Conservation (phyloP, 2,113 vertebrate species). For the Pedionomus torquatus region DNA sequence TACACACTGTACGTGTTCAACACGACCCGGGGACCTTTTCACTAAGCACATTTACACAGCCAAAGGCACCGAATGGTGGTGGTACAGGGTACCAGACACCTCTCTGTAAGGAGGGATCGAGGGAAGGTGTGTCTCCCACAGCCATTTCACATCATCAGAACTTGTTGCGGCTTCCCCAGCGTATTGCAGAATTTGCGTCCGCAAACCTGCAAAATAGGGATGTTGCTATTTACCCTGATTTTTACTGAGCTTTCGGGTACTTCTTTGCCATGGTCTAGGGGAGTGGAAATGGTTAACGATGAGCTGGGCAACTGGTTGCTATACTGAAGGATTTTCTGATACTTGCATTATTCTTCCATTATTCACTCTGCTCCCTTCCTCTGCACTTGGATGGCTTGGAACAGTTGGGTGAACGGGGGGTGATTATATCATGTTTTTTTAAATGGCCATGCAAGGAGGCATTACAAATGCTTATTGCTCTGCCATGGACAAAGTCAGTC, state of each 20-base stretch:
- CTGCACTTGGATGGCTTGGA: background rate
- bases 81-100: background rate
- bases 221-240: background rate
- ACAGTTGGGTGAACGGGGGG: background rate
- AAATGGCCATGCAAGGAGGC: background rate
- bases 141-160: background rate
- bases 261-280: background rate
- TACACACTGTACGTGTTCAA: fast-evolving
- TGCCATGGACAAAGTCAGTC: background rate
- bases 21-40: background rate
- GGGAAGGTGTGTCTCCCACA: background rate
- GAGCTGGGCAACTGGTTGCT: background rate
- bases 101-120: background rate
- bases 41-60: background rate
- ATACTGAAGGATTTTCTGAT: background rate
- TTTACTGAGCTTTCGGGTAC: background rate
- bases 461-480: background rate
- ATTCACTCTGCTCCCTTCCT: background rate
- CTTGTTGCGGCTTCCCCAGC: background rate
- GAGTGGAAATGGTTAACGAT: background rate
- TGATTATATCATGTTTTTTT: background rate
- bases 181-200: background rate
- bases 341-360: background rate
- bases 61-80: background rate
- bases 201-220: background rate